Conservation (phyloP, 2,113 vertebrate genomes). For the Rhinolophus sinicus region DNA sequence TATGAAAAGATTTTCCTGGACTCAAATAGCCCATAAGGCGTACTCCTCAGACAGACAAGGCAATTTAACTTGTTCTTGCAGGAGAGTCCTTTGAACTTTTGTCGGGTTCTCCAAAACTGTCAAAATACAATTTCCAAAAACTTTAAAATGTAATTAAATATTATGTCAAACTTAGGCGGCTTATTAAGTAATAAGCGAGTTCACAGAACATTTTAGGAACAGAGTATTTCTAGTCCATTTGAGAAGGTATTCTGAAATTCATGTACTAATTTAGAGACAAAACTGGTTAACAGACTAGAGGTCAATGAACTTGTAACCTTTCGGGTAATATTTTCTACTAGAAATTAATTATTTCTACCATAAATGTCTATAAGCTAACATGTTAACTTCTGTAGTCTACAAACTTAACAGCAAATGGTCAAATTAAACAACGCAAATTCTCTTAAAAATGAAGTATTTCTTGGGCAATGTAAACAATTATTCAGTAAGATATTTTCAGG, state of each 20-base stretch:
- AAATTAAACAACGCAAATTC: neutral
- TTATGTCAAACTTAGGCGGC: neutral
- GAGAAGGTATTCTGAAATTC: neutral
- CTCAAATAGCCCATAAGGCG: neutral
- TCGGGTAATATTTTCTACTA: neutral
- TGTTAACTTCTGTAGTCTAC: neutral
- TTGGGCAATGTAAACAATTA: neutral
- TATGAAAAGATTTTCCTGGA: neutral
- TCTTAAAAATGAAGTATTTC: neutral
- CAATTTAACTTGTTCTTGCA: neutral
- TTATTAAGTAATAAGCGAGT: neutral
- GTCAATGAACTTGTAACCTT: neutral
- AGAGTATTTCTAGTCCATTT: neutral
- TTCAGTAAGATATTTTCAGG: neutral
- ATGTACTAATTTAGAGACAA: neutral
- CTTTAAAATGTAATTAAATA: slow-evolving; percentile 14
- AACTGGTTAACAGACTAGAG: neutral
- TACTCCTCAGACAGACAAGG: neutral
- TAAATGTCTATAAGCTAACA: neutral
- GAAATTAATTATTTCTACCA: neutral
- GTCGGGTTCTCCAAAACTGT: neutral
- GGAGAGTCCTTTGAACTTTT: neutral
- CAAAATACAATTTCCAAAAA: neutral
- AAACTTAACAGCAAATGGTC: neutral
- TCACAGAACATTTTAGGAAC: neutral